phyloP scores from a whole-genome alignment of 2,113 vertebrate species.

The Rhinolophus ferrumequinum region DNA sequence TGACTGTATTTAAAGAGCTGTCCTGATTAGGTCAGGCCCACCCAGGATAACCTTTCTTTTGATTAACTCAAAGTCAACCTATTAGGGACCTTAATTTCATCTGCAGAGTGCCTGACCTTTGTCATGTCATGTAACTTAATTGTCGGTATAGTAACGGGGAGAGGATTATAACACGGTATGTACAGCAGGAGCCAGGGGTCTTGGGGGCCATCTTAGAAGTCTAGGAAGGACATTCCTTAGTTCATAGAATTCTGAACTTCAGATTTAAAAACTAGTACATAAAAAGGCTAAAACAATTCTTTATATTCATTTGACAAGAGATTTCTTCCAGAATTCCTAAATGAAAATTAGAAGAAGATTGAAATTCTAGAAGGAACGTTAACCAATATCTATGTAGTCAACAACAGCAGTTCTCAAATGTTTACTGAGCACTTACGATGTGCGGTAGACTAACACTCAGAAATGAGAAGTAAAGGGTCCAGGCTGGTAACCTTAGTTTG shows the following conservation, averaged over 20 bases:
- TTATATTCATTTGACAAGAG: background rate
- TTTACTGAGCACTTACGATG: background rate
- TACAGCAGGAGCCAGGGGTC: background rate
- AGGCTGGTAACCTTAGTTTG: background rate
- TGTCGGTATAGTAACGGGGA: background rate
- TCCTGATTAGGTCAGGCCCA: background rate
- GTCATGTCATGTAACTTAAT: background rate
- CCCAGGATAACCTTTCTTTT: background rate
- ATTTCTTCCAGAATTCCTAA: background rate
- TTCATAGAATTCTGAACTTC: background rate
- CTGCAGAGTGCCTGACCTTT: background rate
- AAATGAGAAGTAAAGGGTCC: background rate
- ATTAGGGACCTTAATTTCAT: background rate
- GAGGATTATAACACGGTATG: too few relatives aligned
- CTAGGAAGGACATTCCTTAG: background rate
- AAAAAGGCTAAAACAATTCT: background rate
- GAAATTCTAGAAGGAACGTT: constrained; percentile 43
- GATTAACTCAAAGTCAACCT: background rate
- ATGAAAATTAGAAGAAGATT: background rate
- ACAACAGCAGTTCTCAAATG: background rate
- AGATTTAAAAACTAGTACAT: background rate
- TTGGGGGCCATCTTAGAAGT: background rate
- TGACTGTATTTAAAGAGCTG: background rate
- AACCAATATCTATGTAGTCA: background rate
- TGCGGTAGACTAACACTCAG: background rate